Evolutionary conservation across 2,888 invertebrate genomes (phyloP), one percentile per base, ranked within the genome.

Genomic region (Epistrophella euchroma): DNA sequence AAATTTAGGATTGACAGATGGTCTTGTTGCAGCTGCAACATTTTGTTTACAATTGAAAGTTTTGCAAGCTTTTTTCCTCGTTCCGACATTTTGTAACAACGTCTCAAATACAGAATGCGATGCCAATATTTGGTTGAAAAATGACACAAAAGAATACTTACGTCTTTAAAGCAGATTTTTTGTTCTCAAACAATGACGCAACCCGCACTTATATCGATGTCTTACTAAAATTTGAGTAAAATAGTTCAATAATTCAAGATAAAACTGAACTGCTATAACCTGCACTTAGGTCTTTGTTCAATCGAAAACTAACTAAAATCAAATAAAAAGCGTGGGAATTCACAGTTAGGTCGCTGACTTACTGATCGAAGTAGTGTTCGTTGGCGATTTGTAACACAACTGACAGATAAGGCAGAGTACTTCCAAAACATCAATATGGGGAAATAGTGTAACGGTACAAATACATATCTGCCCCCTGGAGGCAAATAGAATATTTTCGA

Each of bases 391-490:
- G 47, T 17, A 66, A 66, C 64, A 17, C 64, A 66, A 66, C 17
- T 66, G 64, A 66, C 64, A 66, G 47, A 66, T 45, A 66, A 45
- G 64, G 3, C 45, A n/a, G 47, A 32, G 64, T 45, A 50, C 37
- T 66, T 35, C 19, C 66, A 50, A 66, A 35, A 66, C 35, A 70
- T 40, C 40, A 70, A 40, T 70, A 55, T 70, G 32, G 40, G 32
- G 40, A 70, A 70, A 70, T 17, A 70, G 22, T 70, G 68, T 70
- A 70, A 55, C 37, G 35, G 68, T 35, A 32, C 50, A 68, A 28
- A 28, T 4, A 28, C 28, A 28, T 28, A 5, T 28, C 28, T 28
- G 28, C 28, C 28, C 4, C 28, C 52, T 68, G 68, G 68, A n/a
- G 35, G 25, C 35, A 52, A 68, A 52, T 52, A 52, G 50, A 66